Conservation (phyloP, 2,888 invertebrate genomes). For the Mycalesis mineus region DNA sequence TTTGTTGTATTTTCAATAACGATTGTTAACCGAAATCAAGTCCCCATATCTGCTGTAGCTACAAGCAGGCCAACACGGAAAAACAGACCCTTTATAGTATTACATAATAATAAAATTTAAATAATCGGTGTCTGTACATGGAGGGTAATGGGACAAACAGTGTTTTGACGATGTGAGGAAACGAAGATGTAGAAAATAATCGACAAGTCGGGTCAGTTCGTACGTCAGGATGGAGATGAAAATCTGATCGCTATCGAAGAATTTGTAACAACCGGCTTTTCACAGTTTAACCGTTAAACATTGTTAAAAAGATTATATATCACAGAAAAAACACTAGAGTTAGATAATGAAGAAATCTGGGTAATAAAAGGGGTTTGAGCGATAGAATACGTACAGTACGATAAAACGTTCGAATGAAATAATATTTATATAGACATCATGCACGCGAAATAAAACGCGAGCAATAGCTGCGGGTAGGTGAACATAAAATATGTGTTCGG, state of each 20-base stretch:
- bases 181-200: constrained; percentile 8
- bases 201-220: constrained; percentile 26
- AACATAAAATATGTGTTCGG: constrained; percentile 50
- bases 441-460: constrained; percentile 28
- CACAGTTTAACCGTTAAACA: constrained; percentile 32
- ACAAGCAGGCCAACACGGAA: constrained; percentile 64
- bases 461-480: constrained; percentile 21
- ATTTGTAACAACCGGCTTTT: constrained; percentile 34
- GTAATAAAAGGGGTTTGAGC: constrained; percentile 9
- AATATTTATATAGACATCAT: constrained; percentile 29
- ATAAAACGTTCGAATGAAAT: constrained; percentile 29
- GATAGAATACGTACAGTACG: constrained; percentile 34
- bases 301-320: background rate
- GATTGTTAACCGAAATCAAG: constrained; percentile 6
- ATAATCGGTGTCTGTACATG: constrained; percentile 33
- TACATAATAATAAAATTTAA: constrained; percentile 38
- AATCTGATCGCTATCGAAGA: constrained; percentile 18
- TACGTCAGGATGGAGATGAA: constrained; percentile 15
- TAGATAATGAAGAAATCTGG: constrained; percentile 5
- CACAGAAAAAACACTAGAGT: background rate
- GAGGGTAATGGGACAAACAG: constrained; percentile 27
- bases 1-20: background rate
- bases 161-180: constrained; percentile 22
- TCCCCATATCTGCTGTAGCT: constrained; percentile 60
- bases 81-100: constrained; percentile 49